Conservation (phyloP, 2,888 invertebrate species). For the Athripsodes cinereus region DNA sequence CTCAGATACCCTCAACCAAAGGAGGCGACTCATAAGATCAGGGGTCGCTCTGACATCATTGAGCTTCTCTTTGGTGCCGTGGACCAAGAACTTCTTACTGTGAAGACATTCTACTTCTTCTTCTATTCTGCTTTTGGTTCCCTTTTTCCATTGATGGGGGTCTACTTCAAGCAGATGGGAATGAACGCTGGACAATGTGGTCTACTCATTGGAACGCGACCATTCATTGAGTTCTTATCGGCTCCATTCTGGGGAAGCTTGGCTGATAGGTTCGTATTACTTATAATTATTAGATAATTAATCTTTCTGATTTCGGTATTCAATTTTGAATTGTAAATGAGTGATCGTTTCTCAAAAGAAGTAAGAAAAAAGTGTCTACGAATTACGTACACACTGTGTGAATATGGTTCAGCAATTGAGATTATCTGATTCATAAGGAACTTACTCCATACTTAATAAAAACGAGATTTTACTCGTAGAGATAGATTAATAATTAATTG, state of each 20-base stretch:
- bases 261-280: conserved; percentile 68
- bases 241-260: conserved; percentile 98
- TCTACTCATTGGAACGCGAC: conserved; percentile 88
- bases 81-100: conserved; percentile 87
- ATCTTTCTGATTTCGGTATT: neutral
- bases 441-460: too few relatives aligned
- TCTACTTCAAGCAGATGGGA: conserved; percentile 99
- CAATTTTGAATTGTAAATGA: too few relatives aligned
- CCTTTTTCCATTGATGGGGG: conserved; percentile 95
- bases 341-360: too few relatives aligned
- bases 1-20: conserved; percentile 76
- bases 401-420: too few relatives aligned
- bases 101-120: conserved; percentile 98
- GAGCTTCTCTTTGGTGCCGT: conserved; percentile 81
- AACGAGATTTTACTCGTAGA: too few relatives aligned
- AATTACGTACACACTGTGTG: too few relatives aligned
- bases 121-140: conserved; percentile 99
- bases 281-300: neutral
- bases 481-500: too few relatives aligned
- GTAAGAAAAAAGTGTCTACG: too few relatives aligned
- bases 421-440: too few relatives aligned
- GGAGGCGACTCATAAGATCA: conserved; percentile 84
- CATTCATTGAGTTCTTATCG: conserved; percentile 94
- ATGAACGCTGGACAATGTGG: conserved; percentile 98
- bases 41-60: conserved; percentile 77